Evolutionary conservation across 2,113 vertebrate genomes (phyloP).

Genomic region (Cyanoliseus patagonus): DNA sequence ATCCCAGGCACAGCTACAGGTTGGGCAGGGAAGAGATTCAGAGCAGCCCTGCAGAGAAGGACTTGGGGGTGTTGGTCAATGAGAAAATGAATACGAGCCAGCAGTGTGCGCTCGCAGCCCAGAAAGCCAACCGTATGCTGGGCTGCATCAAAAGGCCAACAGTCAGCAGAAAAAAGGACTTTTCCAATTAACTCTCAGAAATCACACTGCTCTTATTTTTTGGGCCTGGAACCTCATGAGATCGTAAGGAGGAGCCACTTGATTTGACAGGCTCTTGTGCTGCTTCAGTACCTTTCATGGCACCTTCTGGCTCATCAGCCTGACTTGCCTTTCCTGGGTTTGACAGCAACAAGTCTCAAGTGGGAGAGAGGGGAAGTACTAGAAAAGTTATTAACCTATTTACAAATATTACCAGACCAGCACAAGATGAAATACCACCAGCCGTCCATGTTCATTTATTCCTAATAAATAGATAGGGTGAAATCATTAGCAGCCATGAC

Average conservation of each 20-base stretch:
- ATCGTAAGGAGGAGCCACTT: conserved; percentile 39
- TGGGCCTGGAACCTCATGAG: not conserved
- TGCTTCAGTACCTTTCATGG: conserved; percentile 53
- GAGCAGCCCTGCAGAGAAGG: too few relatives aligned
- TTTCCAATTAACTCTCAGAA: conserved; percentile 25
- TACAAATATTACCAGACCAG: not conserved
- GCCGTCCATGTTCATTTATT: not conserved
- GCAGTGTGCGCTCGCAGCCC: too few relatives aligned
- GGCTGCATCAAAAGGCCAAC: not conserved
- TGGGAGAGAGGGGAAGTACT: not conserved
- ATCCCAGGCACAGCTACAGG: too few relatives aligned
- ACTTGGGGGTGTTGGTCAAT: too few relatives aligned
- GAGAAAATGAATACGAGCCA: too few relatives aligned
- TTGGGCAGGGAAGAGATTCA: too few relatives aligned
- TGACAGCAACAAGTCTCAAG: conserved; percentile 48
- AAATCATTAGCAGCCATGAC: not conserved
- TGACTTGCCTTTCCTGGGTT: not conserved
- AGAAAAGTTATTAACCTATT: conserved; percentile 20
- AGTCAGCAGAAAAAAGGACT: not conserved
- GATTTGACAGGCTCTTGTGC: conserved; percentile 36
- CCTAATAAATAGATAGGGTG: not conserved
- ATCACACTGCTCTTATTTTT: not conserved
- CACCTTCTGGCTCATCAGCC: conserved; percentile 13
- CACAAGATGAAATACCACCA: not conserved
- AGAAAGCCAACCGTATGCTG: too few relatives aligned